Conservation (phyloP, 1,140 invertebrate genomes). For the Trichonephila inaurata region DNA sequence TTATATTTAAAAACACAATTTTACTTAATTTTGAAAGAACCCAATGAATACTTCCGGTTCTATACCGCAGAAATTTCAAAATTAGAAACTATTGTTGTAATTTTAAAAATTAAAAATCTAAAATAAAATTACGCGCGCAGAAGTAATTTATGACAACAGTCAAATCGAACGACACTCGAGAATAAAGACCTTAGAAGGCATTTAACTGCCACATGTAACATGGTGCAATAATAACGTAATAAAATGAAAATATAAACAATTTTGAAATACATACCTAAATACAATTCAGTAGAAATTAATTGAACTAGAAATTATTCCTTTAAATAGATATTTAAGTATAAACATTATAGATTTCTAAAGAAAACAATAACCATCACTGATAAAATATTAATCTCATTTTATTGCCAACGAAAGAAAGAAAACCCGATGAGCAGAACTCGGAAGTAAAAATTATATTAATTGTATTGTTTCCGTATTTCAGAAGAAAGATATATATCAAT, state of each 20-base stretch:
- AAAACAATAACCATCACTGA: conserved; percentile 69
- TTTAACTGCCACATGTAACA: conserved; percentile 55
- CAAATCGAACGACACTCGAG: conserved; percentile 40
- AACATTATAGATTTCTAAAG: conserved; percentile 63
- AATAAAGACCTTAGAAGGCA: conserved; percentile 44
- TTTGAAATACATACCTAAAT: conserved; percentile 16
- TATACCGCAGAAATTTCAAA: too few species aligned
- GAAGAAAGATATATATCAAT: too few species aligned
- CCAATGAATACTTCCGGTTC: too few species aligned
- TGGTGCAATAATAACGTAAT: background rate
- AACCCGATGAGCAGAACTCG: background rate
- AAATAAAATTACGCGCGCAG: background rate
- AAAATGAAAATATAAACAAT: background rate
- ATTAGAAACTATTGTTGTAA: too few species aligned
- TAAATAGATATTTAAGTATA: conserved; percentile 50
- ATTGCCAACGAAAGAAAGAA: background rate
- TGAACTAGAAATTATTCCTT: background rate
- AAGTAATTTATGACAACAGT: background rate
- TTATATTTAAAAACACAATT: too few species aligned
- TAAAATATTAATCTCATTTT: conserved; percentile 13
- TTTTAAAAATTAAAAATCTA: too few species aligned
- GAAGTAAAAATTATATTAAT: background rate
- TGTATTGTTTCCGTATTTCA: background rate
- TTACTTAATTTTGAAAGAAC: too few species aligned
- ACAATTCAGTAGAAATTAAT: conserved; percentile 30